Evolutionary conservation across 2,113 vertebrate species (phyloP), one percentile per base, ranked within the genome.

Genomic region (Nothocercus nigrocapillus): DNA sequence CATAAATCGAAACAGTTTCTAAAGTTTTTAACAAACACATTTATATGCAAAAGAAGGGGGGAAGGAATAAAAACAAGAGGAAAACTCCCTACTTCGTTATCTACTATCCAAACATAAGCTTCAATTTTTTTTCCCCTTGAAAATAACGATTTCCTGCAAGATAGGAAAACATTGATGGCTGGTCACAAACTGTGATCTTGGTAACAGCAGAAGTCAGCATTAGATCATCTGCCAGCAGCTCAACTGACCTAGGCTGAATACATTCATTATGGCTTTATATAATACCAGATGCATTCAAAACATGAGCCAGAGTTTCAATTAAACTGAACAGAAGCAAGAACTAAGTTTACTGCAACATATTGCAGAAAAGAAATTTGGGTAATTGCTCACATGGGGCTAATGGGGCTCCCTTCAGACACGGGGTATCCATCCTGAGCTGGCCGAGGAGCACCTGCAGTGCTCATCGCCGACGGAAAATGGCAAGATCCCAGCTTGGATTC

Each of bases 211-310:
- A 82, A 90, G 21, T 51, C 54, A 80, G 21, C 44, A 45, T 44
- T 91, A 91, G 92, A 72, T 80, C 44, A 59, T 62, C 30, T 82
- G 68, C 92, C 89, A 89, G 32, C 45, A 70, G 32, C 45, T 83
- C 40, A 78, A 20, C 44, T 92, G 81, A 85, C 75, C 34, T 21
- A 82, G 45, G 75, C 82, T 90, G 74, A 86, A 72, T 7, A 25
- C 21, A 88, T 79, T 85, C 62, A 78, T 90, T 72, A 84, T 73
- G 84, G 62, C 72, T 77, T 86, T 84, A 54, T 51, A 22, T 34
- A 76, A 84, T 88, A n/a, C 2, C 53, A 84, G 30, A 70, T 56
- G 49, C 44, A 70, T 67, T 81, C 56, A 82, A 94, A 95, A 63
- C 27, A 28, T 14, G n/a, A 91, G 56, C 47, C 61, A 86, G 80